Percentiles rank a stretch among this genome's conserved stretches.
phyloP scores from a whole-genome alignment of 2,888 invertebrate species.

The Tinea semifulvella region DNA sequence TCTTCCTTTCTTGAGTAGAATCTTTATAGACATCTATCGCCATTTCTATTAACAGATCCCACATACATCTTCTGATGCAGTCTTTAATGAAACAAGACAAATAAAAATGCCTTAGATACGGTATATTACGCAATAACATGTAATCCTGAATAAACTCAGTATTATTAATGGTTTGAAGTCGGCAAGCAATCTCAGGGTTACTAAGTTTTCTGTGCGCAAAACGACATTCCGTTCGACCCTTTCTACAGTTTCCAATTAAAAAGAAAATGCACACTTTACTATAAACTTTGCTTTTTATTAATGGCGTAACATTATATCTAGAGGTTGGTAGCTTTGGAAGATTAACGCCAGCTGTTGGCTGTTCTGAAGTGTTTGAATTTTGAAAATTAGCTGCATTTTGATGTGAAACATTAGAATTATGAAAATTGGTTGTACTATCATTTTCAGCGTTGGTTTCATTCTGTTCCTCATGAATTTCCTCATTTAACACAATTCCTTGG shows the following conservation, averaged over 20 bases:
- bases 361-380: background rate
- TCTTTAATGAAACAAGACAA: constrained; percentile 33
- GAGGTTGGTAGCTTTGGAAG: background rate
- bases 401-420: background rate
- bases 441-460: background rate
- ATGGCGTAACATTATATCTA: background rate
- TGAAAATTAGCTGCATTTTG: background rate
- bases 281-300: constrained; percentile 27
- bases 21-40: constrained; percentile 26
- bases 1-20: background rate
- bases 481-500: constrained; percentile 4
- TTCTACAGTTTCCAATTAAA: constrained; percentile 31
- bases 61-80: constrained; percentile 30
- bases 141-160: constrained; percentile 37
- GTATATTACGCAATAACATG: constrained; percentile 26
- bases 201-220: constrained; percentile 28
- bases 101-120: constrained; percentile 27
- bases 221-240: constrained; percentile 25
- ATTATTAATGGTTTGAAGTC: constrained; percentile 24
- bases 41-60: constrained; percentile 37
- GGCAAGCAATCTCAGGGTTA: constrained; percentile 19
- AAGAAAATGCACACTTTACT: constrained; percentile 36
- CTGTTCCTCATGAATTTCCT: background rate
- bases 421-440: background rate
- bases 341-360: background rate